phyloP scores from a whole-genome alignment of 2,888 invertebrate genomes.

The Ligdia adustata region DNA sequence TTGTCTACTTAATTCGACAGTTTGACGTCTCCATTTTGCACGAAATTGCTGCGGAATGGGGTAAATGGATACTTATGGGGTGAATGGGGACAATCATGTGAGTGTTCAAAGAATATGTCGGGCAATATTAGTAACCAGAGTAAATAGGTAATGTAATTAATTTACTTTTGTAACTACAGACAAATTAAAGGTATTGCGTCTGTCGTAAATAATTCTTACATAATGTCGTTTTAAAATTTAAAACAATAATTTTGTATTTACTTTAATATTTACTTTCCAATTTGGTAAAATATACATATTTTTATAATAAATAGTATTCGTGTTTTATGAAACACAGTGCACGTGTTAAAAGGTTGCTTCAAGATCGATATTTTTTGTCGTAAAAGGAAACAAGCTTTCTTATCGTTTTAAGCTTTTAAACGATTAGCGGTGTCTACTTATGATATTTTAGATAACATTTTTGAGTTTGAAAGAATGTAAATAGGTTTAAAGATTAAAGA shows the following conservation, averaged over 20 bases:
- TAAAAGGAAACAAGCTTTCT: constrained; percentile 10
- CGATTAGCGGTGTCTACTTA: constrained; percentile 21
- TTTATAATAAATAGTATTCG: no score
- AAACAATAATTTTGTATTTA: no score
- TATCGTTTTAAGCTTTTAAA: constrained; percentile 23
- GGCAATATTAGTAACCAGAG: no score
- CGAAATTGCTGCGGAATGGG: constrained; percentile 10
- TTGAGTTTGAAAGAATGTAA: constrained; percentile 12
- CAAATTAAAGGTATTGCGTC: no score
- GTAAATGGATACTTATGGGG: constrained; percentile 18
- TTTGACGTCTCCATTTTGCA: constrained; percentile 12
- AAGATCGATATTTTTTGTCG: constrained; percentile 11
- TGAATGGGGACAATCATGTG: constrained; percentile 5
- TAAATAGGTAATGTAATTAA: no score
- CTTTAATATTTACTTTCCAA: no score
- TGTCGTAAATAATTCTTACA: no score
- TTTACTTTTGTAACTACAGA: no score
- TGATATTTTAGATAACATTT: constrained; percentile 18
- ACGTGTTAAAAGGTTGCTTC: constrained; percentile 5
- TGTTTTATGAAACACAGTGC: no score
- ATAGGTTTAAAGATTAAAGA: constrained; percentile 12
- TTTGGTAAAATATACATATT: no score
- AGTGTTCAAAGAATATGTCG: neutral
- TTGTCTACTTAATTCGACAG: constrained; percentile 10
- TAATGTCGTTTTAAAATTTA: no score